These are phyloP conservation scores for Mactromeris polynyma DNA, from an alignment of 2,888 invertebrate genomes.

Conservation along the genomic window DNA sequence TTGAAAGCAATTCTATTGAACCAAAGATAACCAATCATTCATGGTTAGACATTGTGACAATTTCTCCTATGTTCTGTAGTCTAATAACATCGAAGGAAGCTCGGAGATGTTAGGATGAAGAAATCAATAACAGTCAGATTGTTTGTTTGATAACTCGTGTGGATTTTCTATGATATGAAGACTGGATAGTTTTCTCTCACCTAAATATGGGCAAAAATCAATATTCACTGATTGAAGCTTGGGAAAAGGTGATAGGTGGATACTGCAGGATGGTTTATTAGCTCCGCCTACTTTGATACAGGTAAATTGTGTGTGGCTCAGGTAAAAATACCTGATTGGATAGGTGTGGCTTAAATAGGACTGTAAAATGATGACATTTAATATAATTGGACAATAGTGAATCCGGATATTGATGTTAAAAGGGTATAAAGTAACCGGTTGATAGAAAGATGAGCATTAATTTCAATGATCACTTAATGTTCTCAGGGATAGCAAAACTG, in stretches of 20 bases:
- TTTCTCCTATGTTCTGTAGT: background rate
- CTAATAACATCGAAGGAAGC: background rate
- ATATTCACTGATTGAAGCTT: conserved; percentile 36
- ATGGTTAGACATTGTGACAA: background rate
- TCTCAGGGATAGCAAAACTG: background rate
- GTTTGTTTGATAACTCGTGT: conserved; percentile 37
- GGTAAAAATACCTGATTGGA: conserved; percentile 61
- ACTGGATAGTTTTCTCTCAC: conserved; percentile 31
- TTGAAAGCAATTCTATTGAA: background rate
- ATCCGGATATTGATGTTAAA: conserved; percentile 3
- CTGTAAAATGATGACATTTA: conserved; percentile 32
- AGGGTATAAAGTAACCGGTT: background rate
- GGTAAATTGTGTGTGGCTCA: conserved; percentile 59
- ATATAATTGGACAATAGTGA: conserved; percentile 44
- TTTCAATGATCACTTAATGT: background rate
- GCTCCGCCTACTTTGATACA: conserved; percentile 44
- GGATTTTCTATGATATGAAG: conserved; percentile 15
- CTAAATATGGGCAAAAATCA: conserved; percentile 55
- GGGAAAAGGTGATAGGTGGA: conserved; percentile 46
- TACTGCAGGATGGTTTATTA: background rate
- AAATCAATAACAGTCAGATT: conserved; percentile 37
- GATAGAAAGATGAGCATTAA: background rate
- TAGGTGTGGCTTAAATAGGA: conserved; percentile 54
- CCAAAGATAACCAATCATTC: background rate
- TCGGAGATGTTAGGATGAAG: background rate